Conservation (phyloP, 2,113 vertebrate genomes). For the Prionailurus viverrinus region DNA sequence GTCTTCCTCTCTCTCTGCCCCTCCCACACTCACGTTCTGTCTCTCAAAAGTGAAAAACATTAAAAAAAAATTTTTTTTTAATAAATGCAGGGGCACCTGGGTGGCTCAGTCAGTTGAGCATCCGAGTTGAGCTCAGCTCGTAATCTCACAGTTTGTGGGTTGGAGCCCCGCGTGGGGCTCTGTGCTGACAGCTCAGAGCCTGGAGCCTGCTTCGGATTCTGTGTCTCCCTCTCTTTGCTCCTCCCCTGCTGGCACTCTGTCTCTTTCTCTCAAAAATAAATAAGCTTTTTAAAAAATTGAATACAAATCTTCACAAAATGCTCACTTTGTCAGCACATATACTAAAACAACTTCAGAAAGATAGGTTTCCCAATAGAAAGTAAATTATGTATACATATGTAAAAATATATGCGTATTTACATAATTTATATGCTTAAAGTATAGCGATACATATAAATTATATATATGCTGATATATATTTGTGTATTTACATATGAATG, state of each 20-base stretch:
- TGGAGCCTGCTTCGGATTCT: neutral
- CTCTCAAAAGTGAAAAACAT: too few relatives aligned
- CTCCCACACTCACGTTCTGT: too few relatives aligned
- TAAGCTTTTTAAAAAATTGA: too few relatives aligned
- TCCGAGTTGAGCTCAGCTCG: neutral
- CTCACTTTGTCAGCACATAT: too few relatives aligned
- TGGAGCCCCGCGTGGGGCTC: fast-evolving
- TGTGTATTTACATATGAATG: neutral
- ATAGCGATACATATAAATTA: neutral
- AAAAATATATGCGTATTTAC: neutral
- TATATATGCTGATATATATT: neutral
- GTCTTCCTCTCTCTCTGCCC: too few relatives aligned
- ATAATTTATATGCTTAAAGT: neutral
- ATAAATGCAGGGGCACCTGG: neutral
- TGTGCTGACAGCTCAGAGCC: too few relatives aligned
- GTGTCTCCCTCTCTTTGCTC: neutral
- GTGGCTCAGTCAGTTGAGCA: neutral
- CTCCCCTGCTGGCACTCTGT: neutral
- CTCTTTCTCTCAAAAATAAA: neutral
- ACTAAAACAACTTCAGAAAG: neutral
- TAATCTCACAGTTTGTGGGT: neutral
- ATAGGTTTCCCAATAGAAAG: neutral
- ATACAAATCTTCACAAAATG: too few relatives aligned
- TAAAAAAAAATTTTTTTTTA: too few relatives aligned
- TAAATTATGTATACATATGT: neutral